Conservation (phyloP, 2,888 invertebrate species). For the Rhynchonema sp. region DNA sequence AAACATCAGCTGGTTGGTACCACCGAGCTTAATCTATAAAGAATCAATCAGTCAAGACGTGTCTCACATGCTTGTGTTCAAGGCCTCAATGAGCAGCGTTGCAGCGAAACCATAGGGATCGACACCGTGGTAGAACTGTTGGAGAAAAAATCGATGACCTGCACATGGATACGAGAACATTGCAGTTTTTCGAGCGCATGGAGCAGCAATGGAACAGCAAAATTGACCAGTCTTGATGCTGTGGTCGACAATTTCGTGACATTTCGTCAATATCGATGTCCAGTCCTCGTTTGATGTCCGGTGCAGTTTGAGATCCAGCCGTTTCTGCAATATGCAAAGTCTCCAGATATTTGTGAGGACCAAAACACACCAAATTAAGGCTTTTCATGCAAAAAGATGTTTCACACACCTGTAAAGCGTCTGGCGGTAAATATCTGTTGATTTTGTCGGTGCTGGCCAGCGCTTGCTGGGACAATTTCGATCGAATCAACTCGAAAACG, state of each 20-base stretch:
- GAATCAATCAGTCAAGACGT: too few species aligned
- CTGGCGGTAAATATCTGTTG: not conserved
- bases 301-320: not conserved
- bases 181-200: not conserved
- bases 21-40: too few species aligned
- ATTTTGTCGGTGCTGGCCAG: not conserved
- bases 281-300: not conserved
- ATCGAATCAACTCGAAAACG: not conserved
- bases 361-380: not conserved
- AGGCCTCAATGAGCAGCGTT: not conserved
- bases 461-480: not conserved
- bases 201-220: not conserved
- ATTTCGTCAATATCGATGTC: not conserved
- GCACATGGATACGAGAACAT: too few species aligned
- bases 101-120: not conserved
- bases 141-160: not conserved
- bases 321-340: not conserved
- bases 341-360: not conserved
- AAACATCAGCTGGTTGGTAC: not conserved
- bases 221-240: not conserved
- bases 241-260: not conserved
- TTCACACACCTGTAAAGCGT: not conserved
- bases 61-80: not conserved
- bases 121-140: not conserved
- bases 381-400: not conserved